Percentiles rank a stretch among this genome's conserved stretches.
Conservation (phyloP, 92 coral and sea anemone genomes). For the Parazoanthus darwini region DNA sequence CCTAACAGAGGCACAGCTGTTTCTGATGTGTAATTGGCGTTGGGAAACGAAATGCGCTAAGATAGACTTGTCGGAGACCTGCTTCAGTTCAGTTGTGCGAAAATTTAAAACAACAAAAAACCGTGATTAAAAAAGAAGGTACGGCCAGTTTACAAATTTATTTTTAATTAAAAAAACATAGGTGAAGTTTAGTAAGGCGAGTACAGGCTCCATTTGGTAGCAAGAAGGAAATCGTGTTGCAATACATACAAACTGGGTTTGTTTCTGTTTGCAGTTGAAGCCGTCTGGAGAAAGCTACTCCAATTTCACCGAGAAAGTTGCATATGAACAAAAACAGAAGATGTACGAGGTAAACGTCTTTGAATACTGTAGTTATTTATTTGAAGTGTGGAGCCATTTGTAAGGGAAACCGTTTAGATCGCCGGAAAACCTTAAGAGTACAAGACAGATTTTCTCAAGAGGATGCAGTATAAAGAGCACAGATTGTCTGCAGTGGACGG, state of each 20-base stretch:
- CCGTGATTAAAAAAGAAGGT: no score
- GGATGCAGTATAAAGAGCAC: no score
- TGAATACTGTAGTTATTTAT: neutral
- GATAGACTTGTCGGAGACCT: no score
- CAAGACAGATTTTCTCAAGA: neutral
- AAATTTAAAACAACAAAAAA: no score
- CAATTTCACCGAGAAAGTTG: conserved; percentile 96
- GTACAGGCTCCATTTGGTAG: no score
- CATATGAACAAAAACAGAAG: conserved; percentile 86
- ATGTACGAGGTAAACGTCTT: conserved; percentile 73
- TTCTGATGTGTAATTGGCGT: no score
- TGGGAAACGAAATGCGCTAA: no score
- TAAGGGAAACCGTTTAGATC: neutral
- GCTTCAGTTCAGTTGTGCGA: no score
- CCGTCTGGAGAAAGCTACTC: conserved; percentile 64
- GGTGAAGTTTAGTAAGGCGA: no score
- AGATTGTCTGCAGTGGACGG: neutral
- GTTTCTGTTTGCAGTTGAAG: conserved; percentile 56
- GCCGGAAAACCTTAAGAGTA: neutral
- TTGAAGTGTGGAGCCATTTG: neutral
- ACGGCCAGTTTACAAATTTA: no score
- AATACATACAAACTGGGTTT: neutral
- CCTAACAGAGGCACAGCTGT: no score
- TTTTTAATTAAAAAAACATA: no score
- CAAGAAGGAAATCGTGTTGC: neutral